Conservation (phyloP, 2,797 vertebrate genomes). For the Smutsia gigantea region DNA sequence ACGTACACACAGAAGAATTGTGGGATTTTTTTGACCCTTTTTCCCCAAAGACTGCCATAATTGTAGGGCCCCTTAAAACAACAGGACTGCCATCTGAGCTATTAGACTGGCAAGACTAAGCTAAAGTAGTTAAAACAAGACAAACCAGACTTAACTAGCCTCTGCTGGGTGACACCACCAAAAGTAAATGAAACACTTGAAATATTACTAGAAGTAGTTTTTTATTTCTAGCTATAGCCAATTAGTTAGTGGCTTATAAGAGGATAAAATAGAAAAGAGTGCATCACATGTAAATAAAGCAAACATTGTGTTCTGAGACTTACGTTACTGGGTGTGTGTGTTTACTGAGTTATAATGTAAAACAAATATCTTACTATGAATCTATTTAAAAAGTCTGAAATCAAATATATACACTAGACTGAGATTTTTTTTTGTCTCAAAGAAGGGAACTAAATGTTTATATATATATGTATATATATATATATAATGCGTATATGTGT, state of each 20-base stretch:
- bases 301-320: not conserved
- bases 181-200: not conserved
- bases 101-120: not conserved
- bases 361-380: not conserved
- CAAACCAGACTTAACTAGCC: not conserved
- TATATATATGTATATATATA: not conserved
- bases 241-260: not conserved
- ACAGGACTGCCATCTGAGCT: not conserved
- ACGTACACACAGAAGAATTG: not conserved
- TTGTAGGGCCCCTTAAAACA: not conserved
- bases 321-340: not conserved
- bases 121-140: not conserved
- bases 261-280: not conserved
- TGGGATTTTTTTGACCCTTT: not conserved
- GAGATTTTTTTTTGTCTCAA: not conserved
- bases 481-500: not conserved
- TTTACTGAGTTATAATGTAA: not conserved
- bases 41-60: not conserved
- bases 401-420: not conserved
- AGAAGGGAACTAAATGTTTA: not conserved
- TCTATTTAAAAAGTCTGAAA: not conserved
- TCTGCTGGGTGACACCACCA: not conserved
- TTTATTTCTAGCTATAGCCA: not conserved
- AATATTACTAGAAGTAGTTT: slow-evolving; percentile 36
- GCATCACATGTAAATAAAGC: not conserved